Conservation (phyloP, 2,113 vertebrate genomes). For the Mastomys coucha region DNA sequence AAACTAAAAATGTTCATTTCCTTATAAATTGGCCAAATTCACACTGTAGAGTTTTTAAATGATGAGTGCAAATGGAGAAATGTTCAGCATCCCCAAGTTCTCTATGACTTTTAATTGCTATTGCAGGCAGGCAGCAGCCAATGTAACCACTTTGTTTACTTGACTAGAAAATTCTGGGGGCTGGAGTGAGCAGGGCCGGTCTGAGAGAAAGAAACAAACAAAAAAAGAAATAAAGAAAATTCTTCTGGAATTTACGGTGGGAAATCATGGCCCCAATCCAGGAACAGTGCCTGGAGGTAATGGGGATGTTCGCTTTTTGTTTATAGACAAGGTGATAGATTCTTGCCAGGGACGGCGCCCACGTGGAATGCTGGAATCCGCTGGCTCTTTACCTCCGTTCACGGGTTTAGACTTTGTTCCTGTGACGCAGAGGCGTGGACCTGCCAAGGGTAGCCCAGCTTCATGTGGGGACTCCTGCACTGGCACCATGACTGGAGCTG, state of each 20-base stretch:
- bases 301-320: constrained; percentile 51
- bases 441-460: constrained; percentile 70
- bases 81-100: not conserved
- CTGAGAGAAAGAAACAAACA: too few species aligned
- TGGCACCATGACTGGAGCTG: constrained; percentile 45
- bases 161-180: constrained; percentile 21
- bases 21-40: not conserved
- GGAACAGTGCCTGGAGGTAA: constrained; percentile 39
- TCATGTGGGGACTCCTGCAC: constrained; percentile 44
- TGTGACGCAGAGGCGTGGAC: constrained; percentile 72
- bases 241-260: constrained; percentile 66
- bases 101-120: constrained; percentile 58
- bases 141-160: constrained; percentile 56
- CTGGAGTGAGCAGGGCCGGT: too few species aligned
- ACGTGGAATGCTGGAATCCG: constrained; percentile 70
- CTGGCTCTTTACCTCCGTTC: constrained; percentile 77
- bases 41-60: not conserved
- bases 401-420: constrained; percentile 73
- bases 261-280: constrained; percentile 60
- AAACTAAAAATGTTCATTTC: not conserved
- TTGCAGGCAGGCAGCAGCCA: not conserved
- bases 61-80: constrained; percentile 20
- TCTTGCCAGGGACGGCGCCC: constrained; percentile 62
- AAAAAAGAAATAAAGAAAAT: too few species aligned
- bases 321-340: constrained; percentile 62